phyloP scores from a whole-genome alignment of 2,888 invertebrate species.

The Aphidoletes aphidimyza region DNA sequence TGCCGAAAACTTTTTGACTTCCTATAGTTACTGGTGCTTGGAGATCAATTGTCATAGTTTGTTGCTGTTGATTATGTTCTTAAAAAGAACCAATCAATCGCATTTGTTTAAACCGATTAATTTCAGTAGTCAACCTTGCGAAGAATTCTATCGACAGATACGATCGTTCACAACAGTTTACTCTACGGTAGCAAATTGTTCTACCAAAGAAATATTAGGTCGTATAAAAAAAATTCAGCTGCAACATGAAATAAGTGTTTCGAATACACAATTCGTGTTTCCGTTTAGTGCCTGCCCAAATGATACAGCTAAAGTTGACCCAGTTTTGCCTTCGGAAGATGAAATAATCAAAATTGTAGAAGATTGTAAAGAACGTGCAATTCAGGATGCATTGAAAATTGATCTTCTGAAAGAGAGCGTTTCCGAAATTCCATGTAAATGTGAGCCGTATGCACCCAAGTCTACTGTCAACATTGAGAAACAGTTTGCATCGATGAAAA shows the following conservation, averaged over 20 bases:
- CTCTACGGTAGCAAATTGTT: not conserved
- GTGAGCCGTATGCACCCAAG: too few species aligned
- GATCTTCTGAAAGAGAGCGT: too few species aligned
- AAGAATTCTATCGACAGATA: not conserved
- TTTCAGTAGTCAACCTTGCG: not conserved
- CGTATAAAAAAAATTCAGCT: not conserved
- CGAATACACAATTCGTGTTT: too few species aligned
- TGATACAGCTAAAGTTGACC: too few species aligned
- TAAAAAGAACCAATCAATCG: not conserved
- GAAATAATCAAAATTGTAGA: too few species aligned
- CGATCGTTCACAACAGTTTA: not conserved
- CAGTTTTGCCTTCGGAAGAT: too few species aligned
- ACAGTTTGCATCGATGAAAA: too few species aligned
- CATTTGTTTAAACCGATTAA: not conserved
- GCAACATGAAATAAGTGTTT: not conserved
- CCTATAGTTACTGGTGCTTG: not conserved
- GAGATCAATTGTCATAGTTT: not conserved
- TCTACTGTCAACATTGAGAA: too few species aligned
- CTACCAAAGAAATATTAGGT: not conserved
- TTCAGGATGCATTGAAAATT: too few species aligned
- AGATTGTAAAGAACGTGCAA: too few species aligned
- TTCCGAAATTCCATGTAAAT: too few species aligned
- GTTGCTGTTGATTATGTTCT: not conserved
- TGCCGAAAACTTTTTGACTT: not conserved
- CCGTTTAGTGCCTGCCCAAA: too few species aligned